Evolutionary conservation across 2,888 invertebrate genomes (phyloP), one percentile per base, ranked within the genome.

Genomic region (Germaria angustata): DNA sequence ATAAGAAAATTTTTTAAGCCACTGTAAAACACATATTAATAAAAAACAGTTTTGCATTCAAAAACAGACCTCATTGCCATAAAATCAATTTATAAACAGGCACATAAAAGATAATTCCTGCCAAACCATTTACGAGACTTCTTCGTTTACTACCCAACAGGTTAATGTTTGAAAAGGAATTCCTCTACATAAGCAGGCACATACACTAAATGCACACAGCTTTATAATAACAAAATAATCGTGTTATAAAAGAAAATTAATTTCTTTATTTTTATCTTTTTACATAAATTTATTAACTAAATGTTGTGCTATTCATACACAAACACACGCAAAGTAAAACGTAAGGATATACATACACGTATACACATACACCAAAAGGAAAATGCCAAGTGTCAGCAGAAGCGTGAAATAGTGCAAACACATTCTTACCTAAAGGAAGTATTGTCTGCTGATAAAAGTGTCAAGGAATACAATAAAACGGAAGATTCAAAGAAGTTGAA

Each of bases 241-340:
- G 69, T 71, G 73, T 75, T 78, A 75, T 69, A 78, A 55, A 72
- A 44, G 57, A 75, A 75, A 75, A 78, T 82, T 78, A 82, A 82
- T 78, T 75, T 82, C 81, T 75, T 75, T 82, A 69, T 81, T 78
- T 82, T 75, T 82, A 73, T 82, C 51, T 59, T 69, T 82, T 71
- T 75, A 71, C 75, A 77, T 78, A 79, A 78, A 82, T 82, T 82
- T 82, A 78, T 82, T 78, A 75, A 79, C 75, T 65, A 53, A 78
- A 69, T 57, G 28, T 51, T 57, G 39, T 39, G 51, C 24, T 57
- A 34, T 22, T 28, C 22, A 22, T 8, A 28, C 49, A 63, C 13
- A 53, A 5, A 44, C 20, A 41, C 28, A 34, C n/a, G 22, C 22
- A 44, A n/a, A 13, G 8, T 41, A 57, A 57, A 20, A 72, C 57